These are phyloP conservation scores for Catonia carolina DNA, from an alignment of 2,888 invertebrate genomes.

Conservation along the genomic window DNA sequence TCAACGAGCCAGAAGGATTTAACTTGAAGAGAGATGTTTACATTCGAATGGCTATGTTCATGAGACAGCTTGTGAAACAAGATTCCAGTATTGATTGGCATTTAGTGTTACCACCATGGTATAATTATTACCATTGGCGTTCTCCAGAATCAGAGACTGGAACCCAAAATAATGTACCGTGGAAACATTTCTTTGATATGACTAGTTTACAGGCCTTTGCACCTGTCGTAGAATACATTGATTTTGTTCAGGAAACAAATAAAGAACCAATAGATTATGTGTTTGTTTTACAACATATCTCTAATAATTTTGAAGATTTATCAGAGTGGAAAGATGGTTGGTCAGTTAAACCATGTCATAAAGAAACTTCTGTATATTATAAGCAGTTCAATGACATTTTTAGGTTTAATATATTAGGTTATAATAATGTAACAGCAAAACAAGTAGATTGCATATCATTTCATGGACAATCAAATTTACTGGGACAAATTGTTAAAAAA, in stretches of 20 bases:
- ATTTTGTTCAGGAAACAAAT: background rate
- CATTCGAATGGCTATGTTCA: constrained; percentile 80
- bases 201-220: constrained; percentile 66
- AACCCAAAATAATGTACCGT: constrained; percentile 58
- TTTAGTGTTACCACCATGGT: constrained; percentile 86
- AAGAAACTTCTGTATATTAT: background rate
- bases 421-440: constrained; percentile 57
- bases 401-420: constrained; percentile 62
- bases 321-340: constrained; percentile 44
- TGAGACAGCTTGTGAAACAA: constrained; percentile 48
- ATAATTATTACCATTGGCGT: constrained; percentile 84
- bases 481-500: constrained; percentile 54
- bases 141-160: constrained; percentile 45
- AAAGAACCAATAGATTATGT: constrained; percentile 38
- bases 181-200: constrained; percentile 83
- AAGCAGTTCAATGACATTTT: constrained; percentile 39
- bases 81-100: constrained; percentile 36
- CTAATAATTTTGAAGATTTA: constrained; percentile 64
- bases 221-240: constrained; percentile 72
- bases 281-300: constrained; percentile 76
- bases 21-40: constrained; percentile 95
- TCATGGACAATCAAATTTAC: constrained; percentile 62
- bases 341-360: constrained; percentile 43
- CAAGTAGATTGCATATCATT: constrained; percentile 70
- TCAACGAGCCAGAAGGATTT: constrained; percentile 94